Base-by-base conservation (phyloP, 2,797 vertebrate species). In the Austrolebias charrua region DNA sequence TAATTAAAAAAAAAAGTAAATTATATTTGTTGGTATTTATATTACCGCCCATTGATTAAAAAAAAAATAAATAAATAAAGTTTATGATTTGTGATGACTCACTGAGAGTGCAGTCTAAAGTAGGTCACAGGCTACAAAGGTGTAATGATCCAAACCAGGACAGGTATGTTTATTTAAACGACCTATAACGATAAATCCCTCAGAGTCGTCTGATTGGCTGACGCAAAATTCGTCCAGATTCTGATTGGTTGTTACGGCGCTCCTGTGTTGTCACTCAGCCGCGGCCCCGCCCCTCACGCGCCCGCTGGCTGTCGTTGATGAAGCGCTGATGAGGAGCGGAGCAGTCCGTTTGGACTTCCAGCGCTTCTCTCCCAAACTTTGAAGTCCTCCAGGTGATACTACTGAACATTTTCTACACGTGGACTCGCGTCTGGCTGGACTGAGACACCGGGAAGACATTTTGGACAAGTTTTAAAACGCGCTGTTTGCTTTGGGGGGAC, bases 241-340 rank as follows among this genome's bases (percentile, higher is more conserved):
- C 71, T 80, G 80, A 90, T 91, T 91, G 87, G 89, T 48, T 1
- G 0, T 43, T 0, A 18, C 7, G 50, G 19, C 14, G 35, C 49
- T 74, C 59, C 61, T 31, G 66, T 6, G 67, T 59, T 78, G 73
- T 76, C 78, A 54, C 2, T 81, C 78, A 62, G 51, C 48, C 0
- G 0, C 2, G 8, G 69, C 9, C 55, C 73, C 71, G 29, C 86
- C 81, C 20, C 49, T 2, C 61, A 1, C 75, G 65, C 84, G 69
- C 77, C 85, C 0, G 5, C 20, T 0, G 45, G 35, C 67, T 55
- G 65, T 4, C 33, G 15, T 5, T 29, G 61, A 62, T 11, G 12
- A 48, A 44, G 57, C 53, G 29, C 24, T 9, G 71, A 67, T 13
- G 51, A 24, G 40, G 14, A 51, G 55, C 0, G 42, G 68, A 69